phyloP scores from a whole-genome alignment of 2,888 invertebrate genomes.

The Lithosia quadra region DNA sequence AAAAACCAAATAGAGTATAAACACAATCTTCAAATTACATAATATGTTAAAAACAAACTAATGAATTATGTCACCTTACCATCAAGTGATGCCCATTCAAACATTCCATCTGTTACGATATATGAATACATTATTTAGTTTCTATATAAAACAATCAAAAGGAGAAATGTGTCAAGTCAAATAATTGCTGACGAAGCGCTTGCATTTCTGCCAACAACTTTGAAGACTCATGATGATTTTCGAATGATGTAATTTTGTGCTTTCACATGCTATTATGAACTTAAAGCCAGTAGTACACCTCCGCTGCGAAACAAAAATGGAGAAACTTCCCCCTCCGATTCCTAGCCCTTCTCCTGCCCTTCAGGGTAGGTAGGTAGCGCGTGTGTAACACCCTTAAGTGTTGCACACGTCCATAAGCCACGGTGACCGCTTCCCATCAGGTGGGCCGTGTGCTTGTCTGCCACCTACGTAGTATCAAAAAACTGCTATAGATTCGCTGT shows the following conservation, averaged over 20 bases:
- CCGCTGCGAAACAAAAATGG: no score
- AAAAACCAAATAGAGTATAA: not conserved
- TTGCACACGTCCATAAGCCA: no score
- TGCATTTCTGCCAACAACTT: not conserved
- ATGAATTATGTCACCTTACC: not conserved
- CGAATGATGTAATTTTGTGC: constrained; percentile 7
- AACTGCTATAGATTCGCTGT: no score
- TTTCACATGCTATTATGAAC: not conserved
- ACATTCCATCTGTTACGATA: not conserved
- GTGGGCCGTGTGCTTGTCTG: no score
- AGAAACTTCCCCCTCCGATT: no score
- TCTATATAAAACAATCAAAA: constrained; percentile 14
- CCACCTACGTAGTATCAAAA: no score
- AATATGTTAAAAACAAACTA: constrained; percentile 5
- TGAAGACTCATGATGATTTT: constrained; percentile 13
- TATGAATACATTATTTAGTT: constrained; percentile 20
- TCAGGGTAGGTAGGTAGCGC: no score
- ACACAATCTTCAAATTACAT: not conserved
- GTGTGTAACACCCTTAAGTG: no score
- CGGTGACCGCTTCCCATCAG: no score
- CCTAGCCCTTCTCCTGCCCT: no score
- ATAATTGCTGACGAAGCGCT: constrained; percentile 19
- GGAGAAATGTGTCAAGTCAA: constrained; percentile 40
- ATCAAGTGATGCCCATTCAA: not conserved
- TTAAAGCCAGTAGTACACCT: not conserved